Percentiles rank a stretch among this genome's conserved stretches.
Conservation (phyloP, 2,797 vertebrate genomes). For the Graptemys geographica region DNA sequence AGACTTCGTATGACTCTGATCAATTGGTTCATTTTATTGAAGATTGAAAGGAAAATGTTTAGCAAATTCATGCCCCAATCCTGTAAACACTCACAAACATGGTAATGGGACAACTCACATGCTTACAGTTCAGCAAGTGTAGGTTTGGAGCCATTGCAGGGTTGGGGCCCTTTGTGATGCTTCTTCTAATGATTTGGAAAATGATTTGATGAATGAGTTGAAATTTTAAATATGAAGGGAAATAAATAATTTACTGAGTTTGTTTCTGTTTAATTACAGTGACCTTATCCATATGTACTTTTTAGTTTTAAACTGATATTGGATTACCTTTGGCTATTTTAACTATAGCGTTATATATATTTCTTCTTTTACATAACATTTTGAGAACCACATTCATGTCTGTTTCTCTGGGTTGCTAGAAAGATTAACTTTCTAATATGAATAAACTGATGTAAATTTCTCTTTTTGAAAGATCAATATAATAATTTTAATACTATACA, state of each 20-base stretch:
- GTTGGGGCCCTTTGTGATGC: background rate
- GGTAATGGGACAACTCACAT: background rate
- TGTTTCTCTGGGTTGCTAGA: background rate
- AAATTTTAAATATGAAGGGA: background rate
- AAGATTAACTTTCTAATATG: background rate
- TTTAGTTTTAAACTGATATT: background rate
- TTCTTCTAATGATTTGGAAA: background rate
- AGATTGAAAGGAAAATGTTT: background rate
- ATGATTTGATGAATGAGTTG: background rate
- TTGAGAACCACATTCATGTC: background rate
- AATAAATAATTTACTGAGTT: background rate
- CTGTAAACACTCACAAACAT: background rate
- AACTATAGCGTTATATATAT: background rate
- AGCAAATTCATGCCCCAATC: background rate
- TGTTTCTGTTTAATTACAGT: background rate
- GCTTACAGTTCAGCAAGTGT: background rate
- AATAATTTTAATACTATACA: background rate
- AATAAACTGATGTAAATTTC: background rate
- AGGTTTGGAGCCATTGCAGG: background rate
- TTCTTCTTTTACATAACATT: background rate
- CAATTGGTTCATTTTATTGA: background rate
- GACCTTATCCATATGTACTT: background rate
- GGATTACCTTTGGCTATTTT: background rate
- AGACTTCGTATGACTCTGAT: background rate
- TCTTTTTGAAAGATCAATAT: background rate